Percentiles rank a stretch among this genome's conserved stretches.
Conservation (phyloP, 2,797 vertebrate genomes). For the Gobionotothen gibberifrons region DNA sequence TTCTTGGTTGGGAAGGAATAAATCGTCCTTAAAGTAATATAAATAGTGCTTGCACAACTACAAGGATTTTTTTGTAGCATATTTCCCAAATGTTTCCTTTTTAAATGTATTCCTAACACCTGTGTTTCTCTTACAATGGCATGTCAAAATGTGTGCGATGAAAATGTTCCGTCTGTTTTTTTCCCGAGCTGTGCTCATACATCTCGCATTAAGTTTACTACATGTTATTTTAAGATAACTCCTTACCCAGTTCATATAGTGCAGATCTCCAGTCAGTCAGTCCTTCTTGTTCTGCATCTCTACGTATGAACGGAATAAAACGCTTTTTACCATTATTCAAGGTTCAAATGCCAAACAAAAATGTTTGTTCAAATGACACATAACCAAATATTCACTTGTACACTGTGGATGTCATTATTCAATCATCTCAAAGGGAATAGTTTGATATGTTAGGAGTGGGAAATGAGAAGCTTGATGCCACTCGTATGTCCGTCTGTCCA, state of each 20-base stretch:
- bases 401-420: not conserved
- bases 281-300: not conserved
- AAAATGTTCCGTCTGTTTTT: not conserved
- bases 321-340: not conserved
- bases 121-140: not conserved
- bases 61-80: not conserved
- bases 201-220: not conserved
- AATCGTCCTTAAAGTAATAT: not conserved
- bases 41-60: not conserved
- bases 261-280: not conserved
- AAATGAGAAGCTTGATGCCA: not conserved
- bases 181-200: conserved; percentile 22
- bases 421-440: not conserved
- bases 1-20: not conserved
- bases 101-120: not conserved
- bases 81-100: not conserved
- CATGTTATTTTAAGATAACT: not conserved
- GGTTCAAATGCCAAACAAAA: not conserved
- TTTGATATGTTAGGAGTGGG: not conserved
- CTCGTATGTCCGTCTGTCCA: not conserved
- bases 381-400: not conserved
- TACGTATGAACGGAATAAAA: conserved; percentile 2
- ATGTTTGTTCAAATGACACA: not conserved
- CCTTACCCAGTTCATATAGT: not conserved
- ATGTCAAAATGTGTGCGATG: not conserved